phyloP scores from a whole-genome alignment of 2,888 invertebrate genomes.

The Oxyteleia sp. region DNA sequence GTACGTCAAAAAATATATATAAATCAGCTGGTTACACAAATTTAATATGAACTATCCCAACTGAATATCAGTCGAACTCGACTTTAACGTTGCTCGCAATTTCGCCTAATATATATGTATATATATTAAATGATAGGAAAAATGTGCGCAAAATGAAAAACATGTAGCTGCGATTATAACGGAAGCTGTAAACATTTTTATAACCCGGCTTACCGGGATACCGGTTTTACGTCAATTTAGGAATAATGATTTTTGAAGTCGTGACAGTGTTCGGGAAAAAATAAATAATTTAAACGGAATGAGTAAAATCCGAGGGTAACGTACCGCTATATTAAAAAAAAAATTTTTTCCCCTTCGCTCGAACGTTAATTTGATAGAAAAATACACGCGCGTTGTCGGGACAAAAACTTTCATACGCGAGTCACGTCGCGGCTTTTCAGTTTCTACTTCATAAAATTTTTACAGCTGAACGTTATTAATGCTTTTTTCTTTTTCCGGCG shows the following conservation, averaged over 20 bases:
- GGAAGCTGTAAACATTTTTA: slow-evolving; percentile 55
- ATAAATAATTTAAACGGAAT: slow-evolving; percentile 51
- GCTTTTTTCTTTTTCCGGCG: neutral
- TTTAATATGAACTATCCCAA: slow-evolving; percentile 15
- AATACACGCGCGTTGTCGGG: slow-evolving; percentile 1
- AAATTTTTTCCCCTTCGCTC: neutral
- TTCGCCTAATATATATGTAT: slow-evolving; percentile 40
- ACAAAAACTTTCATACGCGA: slow-evolving; percentile 12
- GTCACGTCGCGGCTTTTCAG: slow-evolving; percentile 30
- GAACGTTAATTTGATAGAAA: slow-evolving; percentile 49
- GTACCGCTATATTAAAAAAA: slow-evolving; percentile 5
- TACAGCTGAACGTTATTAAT: slow-evolving; percentile 29
- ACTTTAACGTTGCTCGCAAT: slow-evolving; percentile 34
- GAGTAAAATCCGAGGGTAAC: slow-evolving; percentile 34
- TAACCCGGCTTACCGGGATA: slow-evolving; percentile 46
- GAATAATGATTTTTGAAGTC: slow-evolving; percentile 57
- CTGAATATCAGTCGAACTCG: slow-evolving; percentile 2
- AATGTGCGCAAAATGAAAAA: slow-evolving; percentile 48
- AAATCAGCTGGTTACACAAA: slow-evolving; percentile 23
- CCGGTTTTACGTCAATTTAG: slow-evolving; percentile 56
- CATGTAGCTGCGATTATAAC: slow-evolving; percentile 36
- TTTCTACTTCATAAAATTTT: slow-evolving; percentile 38
- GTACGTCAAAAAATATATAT: neutral
- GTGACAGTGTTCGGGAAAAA: slow-evolving; percentile 29
- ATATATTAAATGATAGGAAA: slow-evolving; percentile 43